Percentiles rank a stretch among this genome's conserved stretches.
Conservation (phyloP, 64 coral and sea anemone genomes). For the Dendronephthya gigantea region DNA sequence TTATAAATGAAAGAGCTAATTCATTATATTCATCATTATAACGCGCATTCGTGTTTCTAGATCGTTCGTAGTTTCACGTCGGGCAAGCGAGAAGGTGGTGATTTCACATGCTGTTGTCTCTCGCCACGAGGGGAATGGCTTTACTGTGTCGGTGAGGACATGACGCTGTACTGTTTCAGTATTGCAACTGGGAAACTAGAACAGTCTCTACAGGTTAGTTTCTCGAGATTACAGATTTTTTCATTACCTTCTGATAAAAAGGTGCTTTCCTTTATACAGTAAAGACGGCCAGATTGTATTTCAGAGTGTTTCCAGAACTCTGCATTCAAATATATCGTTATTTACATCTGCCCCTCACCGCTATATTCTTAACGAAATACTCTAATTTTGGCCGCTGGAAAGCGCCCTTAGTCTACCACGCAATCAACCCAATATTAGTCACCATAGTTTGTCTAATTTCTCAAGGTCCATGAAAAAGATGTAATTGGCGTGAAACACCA, state of each 20-base stretch:
- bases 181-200: slow-evolving; percentile 88
- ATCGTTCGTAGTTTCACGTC: slow-evolving; percentile 97
- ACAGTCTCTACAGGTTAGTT: slow-evolving; percentile 72
- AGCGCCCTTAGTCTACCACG: no score
- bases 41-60: slow-evolving; percentile 15
- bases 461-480: slow-evolving; percentile 89
- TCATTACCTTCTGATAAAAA: not conserved
- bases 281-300: no score
- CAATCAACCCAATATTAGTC: no score
- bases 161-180: slow-evolving; percentile 97
- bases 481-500: slow-evolving; percentile 90
- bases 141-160: slow-evolving; percentile 98
- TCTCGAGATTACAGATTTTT: not conserved
- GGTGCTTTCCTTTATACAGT: no score
- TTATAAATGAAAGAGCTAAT: no score
- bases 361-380: no score
- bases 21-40: no score
- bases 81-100: slow-evolving; percentile 94
- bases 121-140: slow-evolving; percentile 96
- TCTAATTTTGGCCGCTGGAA: no score
- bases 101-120: slow-evolving; percentile 70
- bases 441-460: not conserved
- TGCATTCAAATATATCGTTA: no score
- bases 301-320: no score
- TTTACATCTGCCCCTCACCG: no score